Evolutionary conservation across 2,113 vertebrate species (phyloP).

Genomic region (Lonchura striata): DNA sequence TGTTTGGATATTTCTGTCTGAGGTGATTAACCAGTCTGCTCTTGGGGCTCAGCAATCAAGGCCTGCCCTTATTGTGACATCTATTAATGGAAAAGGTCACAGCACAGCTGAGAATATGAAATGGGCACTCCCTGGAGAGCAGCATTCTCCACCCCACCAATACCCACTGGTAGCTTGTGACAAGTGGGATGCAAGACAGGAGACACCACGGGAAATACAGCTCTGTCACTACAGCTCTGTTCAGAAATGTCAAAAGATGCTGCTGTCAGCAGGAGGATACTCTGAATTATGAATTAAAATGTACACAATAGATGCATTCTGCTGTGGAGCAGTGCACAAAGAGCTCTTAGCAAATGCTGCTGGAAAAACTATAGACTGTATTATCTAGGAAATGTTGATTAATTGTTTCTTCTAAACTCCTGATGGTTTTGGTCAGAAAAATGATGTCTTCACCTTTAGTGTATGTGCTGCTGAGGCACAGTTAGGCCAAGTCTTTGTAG

Average conservation of each 20-base stretch:
- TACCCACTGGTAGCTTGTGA: not conserved
- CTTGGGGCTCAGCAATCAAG: not conserved
- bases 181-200: not conserved
- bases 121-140: not conserved
- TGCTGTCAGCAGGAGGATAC: slow-evolving; percentile 28
- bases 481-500: not conserved
- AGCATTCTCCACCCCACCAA: not conserved
- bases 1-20: not conserved
- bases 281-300: not conserved
- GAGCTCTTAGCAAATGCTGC: not conserved
- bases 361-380: not conserved
- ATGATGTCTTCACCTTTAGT: not conserved
- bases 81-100: slow-evolving; percentile 55
- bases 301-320: not conserved
- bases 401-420: not conserved
- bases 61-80: slow-evolving; percentile 10
- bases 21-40: not conserved
- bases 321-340: not conserved
- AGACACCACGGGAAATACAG: not conserved
- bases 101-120: slow-evolving; percentile 28
- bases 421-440: not conserved
- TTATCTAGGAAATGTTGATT: not conserved
- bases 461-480: not conserved
- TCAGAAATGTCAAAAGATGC: slow-evolving; percentile 48
- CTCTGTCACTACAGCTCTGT: not conserved